Percentiles rank a stretch among this genome's conserved stretches.
These are phyloP conservation scores for Dryococelus australis DNA, from an alignment of 2,888 invertebrate species.

Conservation along the genomic window DNA sequence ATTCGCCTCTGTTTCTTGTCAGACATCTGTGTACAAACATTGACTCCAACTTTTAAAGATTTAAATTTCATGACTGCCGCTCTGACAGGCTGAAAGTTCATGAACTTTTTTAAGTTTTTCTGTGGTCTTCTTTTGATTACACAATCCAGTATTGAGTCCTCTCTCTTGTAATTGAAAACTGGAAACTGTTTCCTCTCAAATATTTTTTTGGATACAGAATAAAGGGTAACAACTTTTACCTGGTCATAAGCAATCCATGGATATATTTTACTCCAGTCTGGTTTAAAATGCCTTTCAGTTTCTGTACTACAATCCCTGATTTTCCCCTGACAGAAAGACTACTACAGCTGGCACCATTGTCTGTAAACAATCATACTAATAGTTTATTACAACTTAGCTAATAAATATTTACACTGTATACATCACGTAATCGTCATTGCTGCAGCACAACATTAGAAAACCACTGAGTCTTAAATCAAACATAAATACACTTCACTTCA, in stretches of 20 bases:
- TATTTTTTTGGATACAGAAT: not conserved
- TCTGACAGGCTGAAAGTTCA: constrained; percentile 13
- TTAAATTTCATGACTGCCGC: not conserved
- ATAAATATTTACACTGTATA: no score
- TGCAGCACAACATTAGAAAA: no score
- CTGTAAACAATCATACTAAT: no score
- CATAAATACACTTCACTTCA: no score
- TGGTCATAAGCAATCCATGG: not conserved
- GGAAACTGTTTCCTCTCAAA: not conserved
- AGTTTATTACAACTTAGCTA: no score
- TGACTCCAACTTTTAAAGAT: not conserved
- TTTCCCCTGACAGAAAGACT: no score
- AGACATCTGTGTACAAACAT: not conserved
- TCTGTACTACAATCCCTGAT: not conserved
- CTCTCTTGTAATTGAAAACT: not conserved
- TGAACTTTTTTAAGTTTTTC: not conserved
- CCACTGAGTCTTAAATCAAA: no score
- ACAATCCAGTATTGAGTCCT: not conserved
- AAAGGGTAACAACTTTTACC: not conserved
- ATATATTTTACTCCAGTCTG: not conserved
- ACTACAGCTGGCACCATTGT: no score
- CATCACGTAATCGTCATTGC: no score
- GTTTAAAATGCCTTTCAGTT: not conserved
- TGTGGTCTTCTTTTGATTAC: not conserved
- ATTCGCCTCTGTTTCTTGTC: not conserved